phyloP scores from a whole-genome alignment of 2,888 invertebrate genomes.

The Gonocerus acuteangulatus region DNA sequence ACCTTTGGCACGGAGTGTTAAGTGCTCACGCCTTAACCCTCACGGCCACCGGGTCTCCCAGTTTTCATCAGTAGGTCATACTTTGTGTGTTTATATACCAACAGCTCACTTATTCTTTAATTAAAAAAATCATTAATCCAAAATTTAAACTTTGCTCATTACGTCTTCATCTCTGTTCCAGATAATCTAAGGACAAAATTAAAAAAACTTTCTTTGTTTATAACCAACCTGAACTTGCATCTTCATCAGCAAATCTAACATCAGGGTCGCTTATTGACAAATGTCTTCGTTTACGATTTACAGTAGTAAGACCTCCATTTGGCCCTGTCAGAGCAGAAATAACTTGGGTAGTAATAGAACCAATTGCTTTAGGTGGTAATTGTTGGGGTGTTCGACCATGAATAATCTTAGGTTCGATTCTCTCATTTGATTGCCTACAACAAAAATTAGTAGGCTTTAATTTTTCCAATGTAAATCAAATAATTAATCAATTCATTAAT shows the following conservation, averaged over 20 bases:
- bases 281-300: conserved; percentile 58
- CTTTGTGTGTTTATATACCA: too few species aligned
- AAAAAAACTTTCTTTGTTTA: too few species aligned
- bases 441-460: neutral
- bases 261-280: conserved; percentile 59
- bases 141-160: too few species aligned
- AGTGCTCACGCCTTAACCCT: too few species aligned
- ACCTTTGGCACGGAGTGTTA: too few species aligned
- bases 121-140: too few species aligned
- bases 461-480: too few species aligned
- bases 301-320: conserved; percentile 67
- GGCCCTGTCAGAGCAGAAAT: conserved; percentile 74
- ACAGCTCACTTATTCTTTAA: too few species aligned
- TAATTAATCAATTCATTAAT: neutral
- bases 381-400: conserved; percentile 66
- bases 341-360: conserved; percentile 51
- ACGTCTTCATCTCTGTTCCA: too few species aligned
- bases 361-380: conserved; percentile 52
- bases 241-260: conserved; percentile 55
- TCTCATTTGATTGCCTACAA: conserved; percentile 43
- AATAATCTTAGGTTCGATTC: conserved; percentile 53
- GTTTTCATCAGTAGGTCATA: too few species aligned
- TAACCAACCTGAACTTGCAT: conserved; percentile 36
- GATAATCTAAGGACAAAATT: too few species aligned
- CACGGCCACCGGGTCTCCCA: too few species aligned